A percentile compares a stretch with the other conserved stretches of the same genome.
Evolutionary conservation across 2,888 invertebrate genomes (phyloP).

Genomic region (Taphrorychus bicolor): DNA sequence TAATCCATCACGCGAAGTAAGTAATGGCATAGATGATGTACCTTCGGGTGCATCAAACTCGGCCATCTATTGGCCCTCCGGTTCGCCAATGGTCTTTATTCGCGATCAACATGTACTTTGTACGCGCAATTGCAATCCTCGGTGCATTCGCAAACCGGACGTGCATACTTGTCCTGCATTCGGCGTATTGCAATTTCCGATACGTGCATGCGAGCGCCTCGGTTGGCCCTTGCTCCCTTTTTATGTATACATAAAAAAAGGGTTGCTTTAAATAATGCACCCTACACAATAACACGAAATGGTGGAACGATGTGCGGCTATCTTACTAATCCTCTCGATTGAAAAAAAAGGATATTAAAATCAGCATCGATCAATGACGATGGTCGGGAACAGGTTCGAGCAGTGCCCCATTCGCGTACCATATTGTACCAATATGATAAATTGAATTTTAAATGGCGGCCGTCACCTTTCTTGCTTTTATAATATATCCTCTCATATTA

Average conservation of each 20-base stretch:
- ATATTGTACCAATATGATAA: conserved; percentile 40
- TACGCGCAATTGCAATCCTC: conserved; percentile 39
- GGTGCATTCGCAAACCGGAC: conserved; percentile 23
- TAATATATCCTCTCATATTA: conserved; percentile 32
- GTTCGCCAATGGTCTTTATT: conserved; percentile 35
- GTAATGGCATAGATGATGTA: conserved; percentile 14
- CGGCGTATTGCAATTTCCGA: conserved; percentile 32
- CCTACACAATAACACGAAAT: background rate
- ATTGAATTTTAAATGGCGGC: conserved; percentile 41
- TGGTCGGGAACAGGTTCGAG: conserved; percentile 24
- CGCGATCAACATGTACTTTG: conserved; percentile 38
- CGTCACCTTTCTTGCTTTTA: conserved; percentile 35
- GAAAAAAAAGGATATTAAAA: conserved; percentile 3
- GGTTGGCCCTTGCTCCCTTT: conserved; percentile 33
- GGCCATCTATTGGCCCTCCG: conserved; percentile 25
- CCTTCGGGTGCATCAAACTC: conserved; percentile 31
- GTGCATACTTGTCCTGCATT: conserved; percentile 30
- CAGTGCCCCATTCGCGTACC: conserved; percentile 13
- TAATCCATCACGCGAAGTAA: conserved; percentile 14
- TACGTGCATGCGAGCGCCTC: conserved; percentile 19
- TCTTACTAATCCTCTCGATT: background rate
- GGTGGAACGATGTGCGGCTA: background rate
- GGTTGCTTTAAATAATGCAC: conserved; percentile 11
- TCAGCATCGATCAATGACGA: conserved; percentile 14
- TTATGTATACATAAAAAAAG: conserved; percentile 16